Base-by-base conservation (phyloP, 2,888 invertebrate genomes). In the Aphelenchoides bicaudatus region DNA sequence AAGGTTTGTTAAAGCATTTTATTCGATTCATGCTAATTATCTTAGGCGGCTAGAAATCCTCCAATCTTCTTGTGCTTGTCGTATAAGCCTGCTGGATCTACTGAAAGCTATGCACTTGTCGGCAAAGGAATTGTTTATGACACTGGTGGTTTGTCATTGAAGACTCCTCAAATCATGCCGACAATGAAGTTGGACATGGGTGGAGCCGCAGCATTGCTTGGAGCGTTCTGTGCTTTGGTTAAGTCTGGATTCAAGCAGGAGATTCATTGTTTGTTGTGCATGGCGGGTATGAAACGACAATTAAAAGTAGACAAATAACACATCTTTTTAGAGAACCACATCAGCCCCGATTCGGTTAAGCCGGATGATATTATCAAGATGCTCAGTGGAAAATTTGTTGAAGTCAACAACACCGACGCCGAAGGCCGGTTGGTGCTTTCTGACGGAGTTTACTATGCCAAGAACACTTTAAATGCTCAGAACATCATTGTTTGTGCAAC, bases 241-340 rank as follows among this genome's bases (percentile, higher is more conserved):
- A 85, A 85, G 67, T 84, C 80, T 73, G 85, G 85, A 19, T 91
- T 90, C 75, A 84, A 83, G 39, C 84, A 89, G 78, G 88, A 87
- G 78, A 82, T 92, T 53, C 90, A 91, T 82, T 90, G 89, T 1
- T 85, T 91, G 4, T 87, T 92, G 75, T 91, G 91, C 79, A 82
- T 91, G 59, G 91, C 91, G 0, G 91, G 91, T 82, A 92, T 91
- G n/a, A n/a, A n/a, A n/a, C n/a, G n/a, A n/a, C n/a, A n/a, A n/a
- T n/a, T n/a, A n/a, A n/a, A n/a, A n/a, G n/a, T n/a, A n/a, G n/a
- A n/a, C n/a, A n/a, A n/a, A n/a, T n/a, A n/a, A n/a, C n/a, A n/a
- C n/a, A n/a, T n/a, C n/a, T n/a, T n/a, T n/a, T n/a, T n/a, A n/a
- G n/a, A n/a, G n/a, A n/a, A n/a, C n/a, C 16, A 13, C 16, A 21